Percentiles rank a stretch among this genome's conserved stretches.
Conservation (phyloP, 2,888 invertebrate species). For the Lysandra bellargus region DNA sequence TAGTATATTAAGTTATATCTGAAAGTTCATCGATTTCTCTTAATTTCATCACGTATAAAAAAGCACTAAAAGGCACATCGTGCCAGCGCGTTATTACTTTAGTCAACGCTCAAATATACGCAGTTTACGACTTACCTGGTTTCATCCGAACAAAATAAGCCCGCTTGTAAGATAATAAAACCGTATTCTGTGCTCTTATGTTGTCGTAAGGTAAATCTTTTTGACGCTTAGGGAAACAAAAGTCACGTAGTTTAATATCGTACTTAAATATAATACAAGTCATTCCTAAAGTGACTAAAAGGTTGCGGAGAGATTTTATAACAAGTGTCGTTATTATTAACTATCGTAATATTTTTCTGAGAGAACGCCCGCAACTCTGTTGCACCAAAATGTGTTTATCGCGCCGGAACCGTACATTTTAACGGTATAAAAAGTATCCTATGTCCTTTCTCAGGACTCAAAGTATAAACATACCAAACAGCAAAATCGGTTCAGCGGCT, state of each 20-base stretch:
- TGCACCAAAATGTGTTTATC: too few species aligned
- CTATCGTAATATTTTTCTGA: too few species aligned
- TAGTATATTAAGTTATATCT: too few species aligned
- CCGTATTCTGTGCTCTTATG: not conserved
- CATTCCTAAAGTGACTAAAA: not conserved
- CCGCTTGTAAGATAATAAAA: conserved; percentile 5
- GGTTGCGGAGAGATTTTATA: not conserved
- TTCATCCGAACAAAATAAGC: conserved; percentile 11
- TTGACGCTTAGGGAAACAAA: conserved; percentile 7
- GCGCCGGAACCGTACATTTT: too few species aligned
- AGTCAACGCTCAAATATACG: not conserved
- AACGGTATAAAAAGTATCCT: too few species aligned
- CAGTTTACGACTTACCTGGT: not conserved
- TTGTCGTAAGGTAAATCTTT: conserved; percentile 17
- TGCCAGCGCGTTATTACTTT: not conserved
- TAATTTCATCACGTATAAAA: not conserved
- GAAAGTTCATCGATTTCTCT: not conserved
- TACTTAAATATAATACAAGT: not conserved
- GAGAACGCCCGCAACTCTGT: too few species aligned
- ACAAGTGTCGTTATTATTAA: too few species aligned
- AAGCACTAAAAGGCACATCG: not conserved
- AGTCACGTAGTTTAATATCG: conserved; percentile 1
- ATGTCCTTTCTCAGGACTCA: too few species aligned
- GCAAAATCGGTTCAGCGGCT: too few species aligned
- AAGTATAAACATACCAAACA: too few species aligned